Evolutionary conservation across 2,888 invertebrate species (phyloP), one percentile per base, ranked within the genome.

Genomic region (Copidosoma aretas): DNA sequence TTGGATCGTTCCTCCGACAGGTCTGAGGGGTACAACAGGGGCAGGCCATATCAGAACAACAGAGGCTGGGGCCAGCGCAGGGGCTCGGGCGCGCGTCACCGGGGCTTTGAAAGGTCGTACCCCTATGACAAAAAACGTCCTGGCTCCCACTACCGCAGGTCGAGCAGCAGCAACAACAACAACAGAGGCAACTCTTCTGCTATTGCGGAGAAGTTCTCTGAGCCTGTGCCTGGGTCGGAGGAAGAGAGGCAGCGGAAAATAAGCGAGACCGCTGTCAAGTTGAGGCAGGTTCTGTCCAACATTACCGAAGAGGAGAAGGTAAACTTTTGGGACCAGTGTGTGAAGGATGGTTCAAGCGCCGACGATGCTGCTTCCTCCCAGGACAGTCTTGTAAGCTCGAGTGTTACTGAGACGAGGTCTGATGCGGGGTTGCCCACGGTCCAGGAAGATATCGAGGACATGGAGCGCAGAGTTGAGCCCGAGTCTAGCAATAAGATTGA

Each of bases 161-260:
- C n/a, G n/a, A n/a, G 63, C 14, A 68, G 71, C 32, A 69, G 68
- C 56, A 19, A 1, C 0, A 58, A 41, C 41, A 5, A 49, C 25
- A 51, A 10, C 17, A 14, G 58, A 15, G 10, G 22, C 14, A 14
- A 10, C 19, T 63, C 67, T 0, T 62, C 67, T 10, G n/a, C 60
- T 14, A 64, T 60, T 25, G 22, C 41, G 8, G 71, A 71, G 0
- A 70, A 68, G 17, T 63, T 65, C n/a, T 15, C 43, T 46, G 74
- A 72, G 51, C 79, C 80, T 12, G 56, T 77, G 17, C 76, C 75
- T 17, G 83, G 83, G 3, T 82, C 83, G 0, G 81, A 82, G 58
- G 82, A 82, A 58, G 83, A 84, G 67, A 77, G 82, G 1, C 75
- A 77, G 24, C 77, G 77, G 25, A 82, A 81, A 46, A 82, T 83